phyloP scores from a whole-genome alignment of 1,140 invertebrate species.

The Mesaphorura yosii region DNA sequence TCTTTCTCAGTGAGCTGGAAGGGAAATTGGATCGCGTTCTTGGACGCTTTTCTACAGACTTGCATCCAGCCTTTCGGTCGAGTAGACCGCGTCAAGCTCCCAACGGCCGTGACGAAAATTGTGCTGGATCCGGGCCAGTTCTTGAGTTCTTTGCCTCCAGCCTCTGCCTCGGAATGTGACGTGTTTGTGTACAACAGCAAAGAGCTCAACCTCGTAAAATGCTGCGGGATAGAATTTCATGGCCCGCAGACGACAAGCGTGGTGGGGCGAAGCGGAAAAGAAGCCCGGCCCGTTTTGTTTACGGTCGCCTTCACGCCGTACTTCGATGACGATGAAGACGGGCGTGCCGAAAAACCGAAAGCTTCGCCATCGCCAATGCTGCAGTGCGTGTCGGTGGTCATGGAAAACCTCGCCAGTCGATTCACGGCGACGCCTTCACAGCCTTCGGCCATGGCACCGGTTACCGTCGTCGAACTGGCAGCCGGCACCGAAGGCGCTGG shows the following conservation, averaged over 20 bases:
- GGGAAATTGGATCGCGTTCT: neutral
- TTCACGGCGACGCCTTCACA: too few species aligned
- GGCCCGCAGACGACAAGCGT: neutral
- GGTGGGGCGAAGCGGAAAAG: neutral
- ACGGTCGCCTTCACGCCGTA: neutral
- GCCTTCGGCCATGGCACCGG: too few species aligned
- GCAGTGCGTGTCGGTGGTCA: neutral
- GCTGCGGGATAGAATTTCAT: neutral
- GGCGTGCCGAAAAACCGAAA: neutral
- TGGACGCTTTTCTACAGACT: neutral
- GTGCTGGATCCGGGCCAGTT: neutral
- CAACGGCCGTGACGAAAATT: neutral
- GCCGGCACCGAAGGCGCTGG: too few species aligned
- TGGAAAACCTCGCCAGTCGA: neutral
- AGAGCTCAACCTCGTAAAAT: neutral
- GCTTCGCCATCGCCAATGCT: neutral
- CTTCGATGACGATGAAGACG: neutral
- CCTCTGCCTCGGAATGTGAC: neutral
- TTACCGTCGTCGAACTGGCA: too few species aligned
- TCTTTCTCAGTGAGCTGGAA: neutral
- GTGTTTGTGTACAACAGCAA: neutral
- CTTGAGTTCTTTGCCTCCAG: neutral
- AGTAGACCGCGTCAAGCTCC: neutral
- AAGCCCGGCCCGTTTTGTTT: neutral
- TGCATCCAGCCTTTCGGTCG: neutral